phyloP scores from a whole-genome alignment of 2,797 vertebrate genomes.

The Echeneis naucrates region DNA sequence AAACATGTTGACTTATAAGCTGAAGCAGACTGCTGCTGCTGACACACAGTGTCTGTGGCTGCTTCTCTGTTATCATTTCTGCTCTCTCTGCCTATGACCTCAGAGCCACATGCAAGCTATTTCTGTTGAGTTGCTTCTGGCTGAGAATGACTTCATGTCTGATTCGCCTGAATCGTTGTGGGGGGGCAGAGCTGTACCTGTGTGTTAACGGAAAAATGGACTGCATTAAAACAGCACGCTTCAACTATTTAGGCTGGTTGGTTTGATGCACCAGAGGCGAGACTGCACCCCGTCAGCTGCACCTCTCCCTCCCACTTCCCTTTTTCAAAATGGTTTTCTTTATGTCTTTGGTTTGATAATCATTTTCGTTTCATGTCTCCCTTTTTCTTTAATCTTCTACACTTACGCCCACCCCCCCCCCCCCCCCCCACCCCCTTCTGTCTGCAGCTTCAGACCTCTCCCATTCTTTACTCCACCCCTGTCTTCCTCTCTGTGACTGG shows the following conservation, averaged over 20 bases:
- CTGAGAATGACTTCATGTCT: constrained; percentile 81
- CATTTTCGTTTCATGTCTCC: constrained; percentile 24
- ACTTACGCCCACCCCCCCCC: neutral
- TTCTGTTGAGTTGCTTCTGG: constrained; percentile 74
- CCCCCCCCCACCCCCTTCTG: neutral
- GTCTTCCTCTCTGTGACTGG: constrained; percentile 14
- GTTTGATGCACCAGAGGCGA: constrained; percentile 15
- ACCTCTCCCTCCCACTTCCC: neutral
- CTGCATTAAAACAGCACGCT: constrained; percentile 45
- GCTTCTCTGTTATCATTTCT: constrained; percentile 75
- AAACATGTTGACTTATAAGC: constrained; percentile 39
- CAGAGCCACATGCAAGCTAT: constrained; percentile 78
- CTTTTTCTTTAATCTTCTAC: neutral
- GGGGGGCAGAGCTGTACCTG: neutral
- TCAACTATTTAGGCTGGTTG: constrained; percentile 1
- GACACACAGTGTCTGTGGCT: constrained; percentile 62
- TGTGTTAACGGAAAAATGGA: constrained; percentile 38
- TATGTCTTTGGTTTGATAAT: neutral
- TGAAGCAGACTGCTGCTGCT: constrained; percentile 54
- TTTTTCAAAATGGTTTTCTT: neutral
- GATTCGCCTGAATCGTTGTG: constrained; percentile 62
- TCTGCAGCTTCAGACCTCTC: constrained; percentile 18
- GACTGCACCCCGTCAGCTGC: constrained; percentile 7
- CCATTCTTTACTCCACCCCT: constrained; percentile 29
- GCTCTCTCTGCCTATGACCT: constrained; percentile 73